phyloP scores from a whole-genome alignment of 64 coral and sea anemone species.

The Stylophora pistillata region DNA sequence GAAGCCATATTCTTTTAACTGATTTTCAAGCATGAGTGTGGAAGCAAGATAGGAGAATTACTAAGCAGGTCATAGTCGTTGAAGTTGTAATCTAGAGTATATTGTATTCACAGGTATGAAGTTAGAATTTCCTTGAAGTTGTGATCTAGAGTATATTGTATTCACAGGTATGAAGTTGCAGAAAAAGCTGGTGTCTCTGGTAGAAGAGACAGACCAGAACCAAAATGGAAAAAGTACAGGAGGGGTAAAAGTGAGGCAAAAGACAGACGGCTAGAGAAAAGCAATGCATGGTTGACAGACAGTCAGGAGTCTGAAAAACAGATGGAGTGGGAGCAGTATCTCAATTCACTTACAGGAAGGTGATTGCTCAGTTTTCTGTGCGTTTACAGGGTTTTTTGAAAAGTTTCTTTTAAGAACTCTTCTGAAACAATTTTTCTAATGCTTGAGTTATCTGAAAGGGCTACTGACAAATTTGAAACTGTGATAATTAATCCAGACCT shows the following conservation, averaged over 20 bases:
- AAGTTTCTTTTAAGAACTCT: too few relatives aligned
- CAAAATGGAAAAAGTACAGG: conserved; percentile 39
- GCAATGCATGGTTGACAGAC: conserved; percentile 42
- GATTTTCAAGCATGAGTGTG: too few relatives aligned
- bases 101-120: background rate
- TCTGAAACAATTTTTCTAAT: too few relatives aligned
- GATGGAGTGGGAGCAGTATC: conserved; percentile 65
- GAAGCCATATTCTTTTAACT: too few relatives aligned
- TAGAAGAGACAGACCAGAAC: background rate
- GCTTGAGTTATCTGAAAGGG: too few relatives aligned
- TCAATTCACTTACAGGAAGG: conserved; percentile 58
- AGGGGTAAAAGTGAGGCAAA: conserved; percentile 53
- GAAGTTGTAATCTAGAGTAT: background rate
- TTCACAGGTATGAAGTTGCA: conserved; percentile 3
- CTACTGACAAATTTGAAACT: too few relatives aligned
- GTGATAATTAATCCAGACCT: too few relatives aligned
- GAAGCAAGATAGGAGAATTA: too few relatives aligned
- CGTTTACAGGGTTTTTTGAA: too few relatives aligned
- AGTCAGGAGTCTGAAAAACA: conserved; percentile 60
- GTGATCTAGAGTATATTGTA: background rate
- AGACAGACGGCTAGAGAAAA: conserved; percentile 64
- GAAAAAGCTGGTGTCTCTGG: background rate
- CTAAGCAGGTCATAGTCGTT: too few relatives aligned
- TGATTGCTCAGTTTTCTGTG: background rate
- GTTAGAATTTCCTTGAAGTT: too few relatives aligned